Conservation (phyloP, 2,888 invertebrate species). For the Stratiomys singularior region DNA sequence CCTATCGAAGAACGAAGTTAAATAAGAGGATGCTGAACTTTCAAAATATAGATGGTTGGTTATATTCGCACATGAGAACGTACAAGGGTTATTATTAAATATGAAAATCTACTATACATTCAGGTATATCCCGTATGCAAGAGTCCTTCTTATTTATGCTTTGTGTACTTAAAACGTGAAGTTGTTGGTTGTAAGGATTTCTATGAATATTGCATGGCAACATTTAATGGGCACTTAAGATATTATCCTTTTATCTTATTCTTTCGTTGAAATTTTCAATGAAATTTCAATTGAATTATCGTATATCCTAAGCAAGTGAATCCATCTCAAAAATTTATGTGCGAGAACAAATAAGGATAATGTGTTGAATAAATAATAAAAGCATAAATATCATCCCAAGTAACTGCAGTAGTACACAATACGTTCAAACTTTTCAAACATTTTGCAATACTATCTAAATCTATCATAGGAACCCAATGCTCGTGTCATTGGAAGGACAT, state of each 20-base stretch:
- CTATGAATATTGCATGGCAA: background rate
- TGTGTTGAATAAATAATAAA: no score
- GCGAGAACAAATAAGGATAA: no score
- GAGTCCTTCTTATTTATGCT: background rate
- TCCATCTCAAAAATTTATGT: no score
- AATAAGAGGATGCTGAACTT: conserved; percentile 4
- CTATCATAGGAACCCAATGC: no score
- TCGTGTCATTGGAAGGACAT: background rate
- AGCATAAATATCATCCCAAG: no score
- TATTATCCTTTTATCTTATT: background rate
- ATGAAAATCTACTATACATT: background rate
- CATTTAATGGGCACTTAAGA: conserved; percentile 1
- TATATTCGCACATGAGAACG: background rate
- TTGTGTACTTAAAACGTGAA: background rate
- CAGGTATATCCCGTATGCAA: background rate
- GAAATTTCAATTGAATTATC: no score
- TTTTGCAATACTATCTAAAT: no score
- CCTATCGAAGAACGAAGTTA: background rate
- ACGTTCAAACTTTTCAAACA: no score
- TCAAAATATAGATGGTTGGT: background rate
- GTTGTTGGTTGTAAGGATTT: background rate
- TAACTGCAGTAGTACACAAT: no score
- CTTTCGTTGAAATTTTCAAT: no score
- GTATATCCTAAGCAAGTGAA: no score
- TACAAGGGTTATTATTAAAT: background rate